Percentiles rank a stretch among this genome's conserved stretches.
Conservation (phyloP, 2,888 invertebrate genomes). For the Lamproptera curius region DNA sequence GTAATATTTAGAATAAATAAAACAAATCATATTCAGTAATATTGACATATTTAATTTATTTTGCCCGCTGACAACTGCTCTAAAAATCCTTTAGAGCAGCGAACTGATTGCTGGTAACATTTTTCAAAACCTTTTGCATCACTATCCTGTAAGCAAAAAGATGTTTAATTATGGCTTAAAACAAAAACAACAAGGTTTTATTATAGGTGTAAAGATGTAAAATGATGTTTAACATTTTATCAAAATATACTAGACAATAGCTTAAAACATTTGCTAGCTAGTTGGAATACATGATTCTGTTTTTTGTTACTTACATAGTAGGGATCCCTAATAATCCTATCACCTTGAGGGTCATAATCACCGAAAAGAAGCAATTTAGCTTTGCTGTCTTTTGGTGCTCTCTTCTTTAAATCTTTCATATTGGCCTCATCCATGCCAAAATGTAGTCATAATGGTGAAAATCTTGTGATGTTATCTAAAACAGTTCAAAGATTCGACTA, state of each 20-base stretch:
- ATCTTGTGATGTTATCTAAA: conserved; percentile 69
- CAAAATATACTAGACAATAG: too few relatives aligned
- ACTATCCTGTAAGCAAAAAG: conserved; percentile 50
- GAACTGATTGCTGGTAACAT: conserved; percentile 65
- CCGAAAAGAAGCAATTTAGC: conserved; percentile 90
- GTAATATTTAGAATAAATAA: too few relatives aligned
- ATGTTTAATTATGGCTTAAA: too few relatives aligned
- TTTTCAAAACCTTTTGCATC: conserved; percentile 62
- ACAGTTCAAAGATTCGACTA: too few relatives aligned
- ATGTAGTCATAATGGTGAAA: conserved; percentile 91
- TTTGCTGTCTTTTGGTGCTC: conserved; percentile 80
- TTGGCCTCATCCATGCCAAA: conserved; percentile 97
- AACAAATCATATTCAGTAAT: too few relatives aligned
- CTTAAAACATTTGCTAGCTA: too few relatives aligned
- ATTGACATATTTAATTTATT: too few relatives aligned
- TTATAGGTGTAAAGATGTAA: background rate
- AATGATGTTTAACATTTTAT: background rate
- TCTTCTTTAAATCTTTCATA: conserved; percentile 82
- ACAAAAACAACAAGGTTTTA: conserved; percentile 18
- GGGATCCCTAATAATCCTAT: conserved; percentile 91
- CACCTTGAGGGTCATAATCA: conserved; percentile 89
- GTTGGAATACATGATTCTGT: too few relatives aligned
- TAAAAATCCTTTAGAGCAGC: conserved; percentile 64
- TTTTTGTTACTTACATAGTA: conserved; percentile 90
- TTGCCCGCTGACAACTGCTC: conserved; percentile 35